Conservation (phyloP, 1,140 invertebrate species). For the Chironomus tepperi region DNA sequence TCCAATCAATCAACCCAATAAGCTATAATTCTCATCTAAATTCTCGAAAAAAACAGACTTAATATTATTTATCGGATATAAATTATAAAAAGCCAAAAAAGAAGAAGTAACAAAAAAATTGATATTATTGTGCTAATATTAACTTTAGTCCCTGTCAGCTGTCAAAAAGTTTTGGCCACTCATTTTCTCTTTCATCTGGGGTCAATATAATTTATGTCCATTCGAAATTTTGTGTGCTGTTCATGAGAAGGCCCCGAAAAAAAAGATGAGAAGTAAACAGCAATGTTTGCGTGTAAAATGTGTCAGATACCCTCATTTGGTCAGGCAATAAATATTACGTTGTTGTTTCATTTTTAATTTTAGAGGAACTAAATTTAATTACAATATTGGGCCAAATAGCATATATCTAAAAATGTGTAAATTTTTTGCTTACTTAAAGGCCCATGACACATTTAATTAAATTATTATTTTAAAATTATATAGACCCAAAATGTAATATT, state of each 20-base stretch:
- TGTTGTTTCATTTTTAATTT: not conserved
- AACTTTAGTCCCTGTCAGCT: constrained; percentile 19
- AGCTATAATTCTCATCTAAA: not conserved
- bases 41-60: too few species aligned
- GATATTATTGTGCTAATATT: constrained; percentile 19
- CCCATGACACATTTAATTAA: too few species aligned
- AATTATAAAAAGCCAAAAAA: too few species aligned
- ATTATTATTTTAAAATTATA: too few species aligned
- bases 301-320: constrained; percentile 11
- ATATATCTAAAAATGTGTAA: constrained; percentile 5
- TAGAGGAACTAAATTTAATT: too few species aligned
- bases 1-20: not conserved
- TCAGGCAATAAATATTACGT: constrained; percentile 13
- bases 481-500: too few species aligned
- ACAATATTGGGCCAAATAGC: too few species aligned
- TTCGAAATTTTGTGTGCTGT: too few species aligned
- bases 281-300: constrained; percentile 12
- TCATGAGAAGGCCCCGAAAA: not conserved
- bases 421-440: too few species aligned
- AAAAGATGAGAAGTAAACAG: not conserved
- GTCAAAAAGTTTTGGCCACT: constrained; percentile 18
- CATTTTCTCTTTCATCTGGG: not conserved
- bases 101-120: not conserved
- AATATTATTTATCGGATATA: too few species aligned
- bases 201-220: constrained; percentile 24